A percentile compares a stretch with the other conserved stretches of the same genome.
phyloP scores from a whole-genome alignment of 2,797 vertebrate genomes.

The Hapalemur alaotrensis region DNA sequence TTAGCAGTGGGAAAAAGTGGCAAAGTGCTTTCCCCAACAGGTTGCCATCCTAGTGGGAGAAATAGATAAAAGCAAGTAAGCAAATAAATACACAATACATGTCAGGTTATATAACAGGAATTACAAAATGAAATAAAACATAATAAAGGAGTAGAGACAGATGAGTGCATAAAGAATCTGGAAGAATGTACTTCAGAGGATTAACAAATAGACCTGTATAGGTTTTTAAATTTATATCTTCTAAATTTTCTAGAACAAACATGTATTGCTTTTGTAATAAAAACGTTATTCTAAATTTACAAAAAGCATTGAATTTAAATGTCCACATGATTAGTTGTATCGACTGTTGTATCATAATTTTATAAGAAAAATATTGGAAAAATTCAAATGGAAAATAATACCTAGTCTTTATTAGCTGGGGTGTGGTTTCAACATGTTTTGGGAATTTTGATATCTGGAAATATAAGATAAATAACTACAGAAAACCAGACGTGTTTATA shows the following conservation, averaged over 20 bases:
- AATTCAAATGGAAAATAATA: neutral
- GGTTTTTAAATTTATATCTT: neutral
- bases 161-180: neutral
- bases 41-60: neutral
- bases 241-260: neutral
- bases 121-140: constrained; percentile 16
- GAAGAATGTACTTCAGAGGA: neutral
- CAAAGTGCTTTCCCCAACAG: neutral
- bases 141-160: neutral
- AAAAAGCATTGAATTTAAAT: constrained; percentile 21
- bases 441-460: constrained; percentile 47
- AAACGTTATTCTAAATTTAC: neutral
- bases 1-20: neutral
- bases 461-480: neutral
- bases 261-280: constrained; percentile 6
- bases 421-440: neutral
- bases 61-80: neutral
- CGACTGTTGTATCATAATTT: neutral
- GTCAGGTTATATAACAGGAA: neutral
- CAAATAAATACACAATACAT: neutral
- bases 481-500: constrained; percentile 15
- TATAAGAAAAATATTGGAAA: neutral
- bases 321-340: neutral
- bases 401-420: neutral
- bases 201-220: neutral